Evolutionary conservation across 2,888 invertebrate species (phyloP).

Genomic region (Nycteola revayana): DNA sequence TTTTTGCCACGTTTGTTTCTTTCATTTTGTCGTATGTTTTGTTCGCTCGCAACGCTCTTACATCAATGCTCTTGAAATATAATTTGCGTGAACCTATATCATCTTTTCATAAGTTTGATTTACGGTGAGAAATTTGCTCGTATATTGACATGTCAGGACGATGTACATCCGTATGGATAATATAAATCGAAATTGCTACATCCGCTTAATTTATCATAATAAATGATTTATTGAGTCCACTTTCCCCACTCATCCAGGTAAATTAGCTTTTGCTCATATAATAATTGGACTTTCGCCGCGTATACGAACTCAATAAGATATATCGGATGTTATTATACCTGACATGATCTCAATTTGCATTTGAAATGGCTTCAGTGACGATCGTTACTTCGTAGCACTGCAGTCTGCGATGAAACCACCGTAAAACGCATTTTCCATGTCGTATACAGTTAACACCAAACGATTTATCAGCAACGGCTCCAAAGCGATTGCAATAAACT

Average conservation of each 20-base stretch:
- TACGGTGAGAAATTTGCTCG: no score
- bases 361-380: slow-evolving; percentile 22
- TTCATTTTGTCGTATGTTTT: no score
- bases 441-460: slow-evolving; percentile 14
- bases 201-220: slow-evolving; percentile 7
- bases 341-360: slow-evolving; percentile 25
- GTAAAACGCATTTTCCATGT: slow-evolving; percentile 28
- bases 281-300: slow-evolving; percentile 19
- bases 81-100: no score
- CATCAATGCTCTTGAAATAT: no score
- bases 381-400: no score
- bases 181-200: slow-evolving; percentile 6
- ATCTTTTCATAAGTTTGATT: no score
- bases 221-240: slow-evolving; percentile 25
- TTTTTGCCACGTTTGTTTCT: no score
- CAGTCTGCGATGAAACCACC: slow-evolving; percentile 16
- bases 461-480: slow-evolving; percentile 26
- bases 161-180: no score
- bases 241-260: slow-evolving; percentile 28
- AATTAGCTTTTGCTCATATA: slow-evolving; percentile 21
- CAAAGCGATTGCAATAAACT: slow-evolving; percentile 27
- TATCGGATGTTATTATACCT: slow-evolving; percentile 14
- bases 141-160: no score
- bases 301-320: no score
- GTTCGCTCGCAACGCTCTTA: no score